phyloP scores from a whole-genome alignment of 1,140 invertebrate genomes.

The Sipha flava region DNA sequence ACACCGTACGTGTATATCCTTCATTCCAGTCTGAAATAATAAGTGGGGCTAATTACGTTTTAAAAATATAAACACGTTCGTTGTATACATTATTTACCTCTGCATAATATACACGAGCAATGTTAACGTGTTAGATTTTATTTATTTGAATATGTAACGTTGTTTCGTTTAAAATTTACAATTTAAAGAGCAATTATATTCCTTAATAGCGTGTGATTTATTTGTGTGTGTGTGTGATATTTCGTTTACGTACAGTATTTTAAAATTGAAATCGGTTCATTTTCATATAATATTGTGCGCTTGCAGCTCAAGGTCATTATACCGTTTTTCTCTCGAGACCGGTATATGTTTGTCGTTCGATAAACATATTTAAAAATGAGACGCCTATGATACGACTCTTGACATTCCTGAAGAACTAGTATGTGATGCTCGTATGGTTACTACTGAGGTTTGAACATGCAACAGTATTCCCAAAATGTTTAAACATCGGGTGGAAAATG shows the following conservation, averaged over 20 bases:
- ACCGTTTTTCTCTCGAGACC: conserved; percentile 9
- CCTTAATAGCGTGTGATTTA: background rate
- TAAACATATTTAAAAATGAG: background rate
- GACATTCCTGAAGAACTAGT: background rate
- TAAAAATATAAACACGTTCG: background rate
- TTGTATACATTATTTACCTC: background rate
- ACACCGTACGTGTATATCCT: background rate
- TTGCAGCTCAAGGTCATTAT: conserved; percentile 9
- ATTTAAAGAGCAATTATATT: background rate
- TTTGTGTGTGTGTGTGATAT: background rate
- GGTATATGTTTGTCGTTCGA: background rate
- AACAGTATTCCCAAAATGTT: background rate
- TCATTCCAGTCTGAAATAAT: background rate
- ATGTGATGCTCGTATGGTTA: background rate
- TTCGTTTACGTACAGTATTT: background rate
- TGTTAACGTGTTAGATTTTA: background rate
- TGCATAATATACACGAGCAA: background rate
- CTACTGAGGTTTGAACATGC: background rate
- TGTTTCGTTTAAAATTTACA: background rate
- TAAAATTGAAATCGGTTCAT: background rate
- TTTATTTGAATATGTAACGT: background rate
- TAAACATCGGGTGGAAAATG: background rate
- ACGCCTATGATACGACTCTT: background rate
- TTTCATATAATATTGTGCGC: background rate
- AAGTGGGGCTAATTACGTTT: background rate